These are phyloP conservation scores for Plectrocnemia conspersa DNA, from an alignment of 1,140 invertebrate species.

Conservation along the genomic window DNA sequence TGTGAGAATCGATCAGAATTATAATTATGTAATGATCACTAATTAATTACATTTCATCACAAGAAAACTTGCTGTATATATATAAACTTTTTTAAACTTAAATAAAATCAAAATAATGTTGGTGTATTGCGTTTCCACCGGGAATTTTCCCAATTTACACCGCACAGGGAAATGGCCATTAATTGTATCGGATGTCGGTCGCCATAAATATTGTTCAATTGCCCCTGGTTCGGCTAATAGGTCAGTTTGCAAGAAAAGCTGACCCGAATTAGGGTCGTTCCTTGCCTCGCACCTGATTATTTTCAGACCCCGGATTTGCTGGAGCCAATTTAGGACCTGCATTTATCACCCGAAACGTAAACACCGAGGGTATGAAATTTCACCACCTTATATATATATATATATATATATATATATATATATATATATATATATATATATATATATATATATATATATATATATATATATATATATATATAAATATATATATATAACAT, in stretches of 20 bases:
- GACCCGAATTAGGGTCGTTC: conserved; percentile 17
- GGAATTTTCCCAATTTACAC: no score
- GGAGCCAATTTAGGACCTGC: not conserved
- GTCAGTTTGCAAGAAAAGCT: conserved; percentile 15
- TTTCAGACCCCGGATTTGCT: conserved; percentile 1
- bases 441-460: not conserved
- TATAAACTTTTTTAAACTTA: no score
- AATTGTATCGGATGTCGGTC: not conserved
- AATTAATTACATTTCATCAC: no score
- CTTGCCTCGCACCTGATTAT: conserved; percentile 12
- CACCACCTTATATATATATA: not conserved
- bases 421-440: conserved; percentile 2
- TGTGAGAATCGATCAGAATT: no score
- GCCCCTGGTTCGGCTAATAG: not conserved
- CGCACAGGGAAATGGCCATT: no score
- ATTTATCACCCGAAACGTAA: not conserved
- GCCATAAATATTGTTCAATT: conserved; percentile 18
- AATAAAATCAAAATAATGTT: no score
- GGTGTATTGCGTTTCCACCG: no score
- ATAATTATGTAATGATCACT: no score
- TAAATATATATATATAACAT: not conserved
- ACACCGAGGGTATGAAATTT: not conserved
- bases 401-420: conserved; percentile 5
- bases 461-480: not conserved
- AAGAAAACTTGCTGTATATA: no score